Evolutionary conservation across 64 coral and sea anemone species (phyloP).

Genomic region (Astreopora myriophthalma): DNA sequence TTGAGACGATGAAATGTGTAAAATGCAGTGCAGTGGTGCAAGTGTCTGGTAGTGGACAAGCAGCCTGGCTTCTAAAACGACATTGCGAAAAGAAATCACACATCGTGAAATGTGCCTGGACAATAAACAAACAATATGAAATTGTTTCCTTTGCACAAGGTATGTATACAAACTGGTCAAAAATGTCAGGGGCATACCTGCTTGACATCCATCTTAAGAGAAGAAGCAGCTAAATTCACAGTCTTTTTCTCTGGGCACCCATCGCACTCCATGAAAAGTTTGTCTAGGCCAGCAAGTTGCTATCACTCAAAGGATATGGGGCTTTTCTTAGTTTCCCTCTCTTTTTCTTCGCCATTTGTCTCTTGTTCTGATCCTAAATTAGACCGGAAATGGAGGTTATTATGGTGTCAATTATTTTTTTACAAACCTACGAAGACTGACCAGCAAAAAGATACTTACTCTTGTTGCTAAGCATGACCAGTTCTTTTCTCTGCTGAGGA

Average conservation of each 20-base stretch:
- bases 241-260: neutral
- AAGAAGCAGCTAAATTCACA: neutral
- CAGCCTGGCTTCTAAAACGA: neutral
- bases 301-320: neutral
- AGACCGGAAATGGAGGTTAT: neutral
- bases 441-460: neutral
- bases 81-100: neutral
- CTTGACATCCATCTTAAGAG: neutral
- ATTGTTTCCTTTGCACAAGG: neutral
- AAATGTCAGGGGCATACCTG: neutral
- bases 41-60: neutral
- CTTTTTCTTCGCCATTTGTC: too few species aligned
- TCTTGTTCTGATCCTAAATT: neutral
- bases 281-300: neutral
- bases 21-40: neutral
- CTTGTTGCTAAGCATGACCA: neutral
- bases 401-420: neutral
- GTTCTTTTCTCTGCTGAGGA: neutral
- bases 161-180: too few species aligned
- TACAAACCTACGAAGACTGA: neutral
- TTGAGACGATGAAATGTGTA: neutral
- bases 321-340: neutral
- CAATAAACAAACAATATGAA: neutral
- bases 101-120: neutral
- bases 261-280: neutral